Percentiles rank a stretch among this genome's conserved stretches.
These are phyloP conservation scores for Phymastichus coffea DNA, from an alignment of 1,140 invertebrate species.

Conservation along the genomic window DNA sequence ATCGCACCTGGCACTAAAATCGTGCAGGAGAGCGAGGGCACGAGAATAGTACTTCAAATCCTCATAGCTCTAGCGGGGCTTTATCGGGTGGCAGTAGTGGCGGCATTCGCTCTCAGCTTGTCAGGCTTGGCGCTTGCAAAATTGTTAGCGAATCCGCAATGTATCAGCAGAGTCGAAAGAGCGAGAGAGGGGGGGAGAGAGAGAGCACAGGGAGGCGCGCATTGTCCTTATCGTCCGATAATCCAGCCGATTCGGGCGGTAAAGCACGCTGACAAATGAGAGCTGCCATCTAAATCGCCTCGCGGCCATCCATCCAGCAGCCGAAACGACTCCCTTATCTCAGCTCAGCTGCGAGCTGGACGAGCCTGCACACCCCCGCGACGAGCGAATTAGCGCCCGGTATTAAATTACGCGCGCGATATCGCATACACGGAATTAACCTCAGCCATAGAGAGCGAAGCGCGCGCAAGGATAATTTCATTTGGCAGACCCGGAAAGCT, in stretches of 20 bases:
- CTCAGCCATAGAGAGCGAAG: background rate
- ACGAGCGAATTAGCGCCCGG: conserved; percentile 43
- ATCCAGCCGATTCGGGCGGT: conserved; percentile 5
- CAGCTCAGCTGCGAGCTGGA: background rate
- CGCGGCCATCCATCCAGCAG: conserved; percentile 1
- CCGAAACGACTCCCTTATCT: conserved; percentile 40
- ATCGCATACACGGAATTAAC: conserved; percentile 43
- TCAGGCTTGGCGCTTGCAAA: background rate
- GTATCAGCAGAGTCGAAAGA: too few relatives aligned
- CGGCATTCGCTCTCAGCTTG: too few relatives aligned
- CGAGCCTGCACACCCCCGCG: background rate
- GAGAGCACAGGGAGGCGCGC: too few relatives aligned
- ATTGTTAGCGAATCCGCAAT: conserved; percentile 21
- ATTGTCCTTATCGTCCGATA: conserved; percentile 14
- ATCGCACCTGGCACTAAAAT: too few relatives aligned
- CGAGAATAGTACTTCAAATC: too few relatives aligned
- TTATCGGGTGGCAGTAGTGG: too few relatives aligned
- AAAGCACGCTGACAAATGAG: conserved; percentile 25
- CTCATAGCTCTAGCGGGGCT: too few relatives aligned
- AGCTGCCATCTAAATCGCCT: conserved; percentile 1
- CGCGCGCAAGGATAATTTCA: conserved; percentile 46
- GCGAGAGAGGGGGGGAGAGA: too few relatives aligned
- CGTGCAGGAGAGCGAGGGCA: too few relatives aligned
- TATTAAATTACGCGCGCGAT: conserved; percentile 48
- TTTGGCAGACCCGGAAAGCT: conserved; percentile 43